Evolutionary conservation across 92 coral and sea anemone genomes (phyloP), one percentile per base, ranked within the genome.

Genomic region (Chrysogorgia sp.): DNA sequence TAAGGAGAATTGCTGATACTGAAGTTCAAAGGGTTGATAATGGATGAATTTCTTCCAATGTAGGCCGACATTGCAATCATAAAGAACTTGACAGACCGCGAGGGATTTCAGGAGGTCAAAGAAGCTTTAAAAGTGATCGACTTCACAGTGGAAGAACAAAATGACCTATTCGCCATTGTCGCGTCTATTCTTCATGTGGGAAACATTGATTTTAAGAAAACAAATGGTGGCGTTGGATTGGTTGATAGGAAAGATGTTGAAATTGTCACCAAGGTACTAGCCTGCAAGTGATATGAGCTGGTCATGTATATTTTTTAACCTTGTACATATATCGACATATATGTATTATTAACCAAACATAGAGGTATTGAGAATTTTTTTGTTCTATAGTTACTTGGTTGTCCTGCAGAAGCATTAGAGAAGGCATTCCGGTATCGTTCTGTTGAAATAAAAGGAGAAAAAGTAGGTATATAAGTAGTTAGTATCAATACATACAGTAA

Each of bases 151-250:
- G 90, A 87, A 21, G 92, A 88, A 53, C 99, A 96, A 70, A 81
- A 86, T 24, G 97, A 96, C 0, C 84, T 96, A 67, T 96, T 96
- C 75, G 90, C 97, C 2, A 92, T 96, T 29, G 77, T 96, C 15
- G 97, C 96, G 7, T 87, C 92, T 49, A 89, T 96, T 31, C 79
- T 96, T 43, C 99, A 96, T 23, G 90, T 96, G 45, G 99, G 99
- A 10, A 87, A 90, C 53, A 78, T 96, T 58, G 85, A 83, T 45
- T 96, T 96, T 50, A 63, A 75, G 68, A 87, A 77, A 49, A 86
- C 82, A 17, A 80, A 88, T 50, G 99, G 83, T 24, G 92, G 86
- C 33, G 87, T 96, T 7, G 82, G 69, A 23, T 63, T 96, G 37
- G 92, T 89, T 29, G 90, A 92, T 77, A 96, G 92, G 13, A 85